Base-by-base conservation (phyloP, 1,140 invertebrate genomes). In the Calephelis virginiensis region DNA sequence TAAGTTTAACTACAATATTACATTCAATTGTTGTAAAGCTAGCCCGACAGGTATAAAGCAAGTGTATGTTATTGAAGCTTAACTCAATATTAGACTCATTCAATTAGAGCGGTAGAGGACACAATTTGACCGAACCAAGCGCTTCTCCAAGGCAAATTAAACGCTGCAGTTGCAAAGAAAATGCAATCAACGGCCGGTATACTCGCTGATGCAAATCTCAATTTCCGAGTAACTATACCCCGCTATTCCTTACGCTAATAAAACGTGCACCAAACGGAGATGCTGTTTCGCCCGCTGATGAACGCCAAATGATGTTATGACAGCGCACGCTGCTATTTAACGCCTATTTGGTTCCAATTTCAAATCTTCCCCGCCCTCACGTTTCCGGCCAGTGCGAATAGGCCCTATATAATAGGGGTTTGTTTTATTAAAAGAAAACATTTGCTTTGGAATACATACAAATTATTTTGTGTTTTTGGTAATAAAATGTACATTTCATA, bases 261-360 rank as follows among this genome's bases (percentile, higher is more conserved):
- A 90, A 90, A 90, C 85, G 80, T 86, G 88, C 85, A 87, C 78
- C 86, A 85, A 83, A 81, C 83, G 81, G 80, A 81, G 86, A 85
- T 85, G 87, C 85, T 88, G 84, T 88, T 85, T 85, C 81, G 85
- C 78, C 79, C 80, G 81, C 85, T 90, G 88, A 91, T 91, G 86
- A 89, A 86, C 89, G 85, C 78, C 81, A 89, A 91, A 91, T 89
- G 83, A 86, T 76, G 86, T 91, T 91, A 91, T 91, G 83, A 91
- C 83, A 86, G 83, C 81, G 86, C 86, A 83, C 86, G 85, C 79
- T 84, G 89, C 86, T 82, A 91, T 91, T 91, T 91, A 91, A 90
- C 89, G 89, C 89, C 86, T 91, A 90, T 91, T 91, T 91, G 89
- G 80, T 87, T 89, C 86, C 89, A 91, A 91, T 91, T 90, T 89